Evolutionary conservation across 2,113 vertebrate species (phyloP).

Genomic region (Columbina picui): DNA sequence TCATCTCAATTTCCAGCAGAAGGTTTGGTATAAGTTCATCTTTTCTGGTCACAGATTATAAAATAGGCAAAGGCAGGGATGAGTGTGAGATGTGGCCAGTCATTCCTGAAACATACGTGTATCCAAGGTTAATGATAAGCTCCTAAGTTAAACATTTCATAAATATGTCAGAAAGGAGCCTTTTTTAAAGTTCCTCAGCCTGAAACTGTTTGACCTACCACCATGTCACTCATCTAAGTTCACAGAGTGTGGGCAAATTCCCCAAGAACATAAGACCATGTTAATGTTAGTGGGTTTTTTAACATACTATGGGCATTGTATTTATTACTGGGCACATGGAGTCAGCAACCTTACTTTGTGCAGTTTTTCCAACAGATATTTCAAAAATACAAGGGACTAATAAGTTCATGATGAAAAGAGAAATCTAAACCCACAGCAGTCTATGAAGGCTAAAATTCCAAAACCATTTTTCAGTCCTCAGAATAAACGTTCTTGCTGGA

Average conservation of each 20-base stretch:
- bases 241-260: background rate
- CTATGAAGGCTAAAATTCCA: background rate
- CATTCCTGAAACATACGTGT: background rate
- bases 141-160: background rate
- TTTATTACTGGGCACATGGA: background rate
- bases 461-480: background rate
- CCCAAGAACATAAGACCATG: background rate
- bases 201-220: background rate
- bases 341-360: background rate
- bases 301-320: background rate
- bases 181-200: background rate
- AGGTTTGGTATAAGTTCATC: background rate
- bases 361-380: fast-evolving
- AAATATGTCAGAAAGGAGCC: background rate
- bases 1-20: background rate
- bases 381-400: background rate
- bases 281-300: background rate
- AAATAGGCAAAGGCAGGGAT: background rate
- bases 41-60: background rate
- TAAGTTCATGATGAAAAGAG: background rate
- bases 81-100: background rate
- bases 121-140: background rate
- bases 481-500: too few species aligned
- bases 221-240: background rate
- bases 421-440: background rate